phyloP scores from a whole-genome alignment of 2,113 vertebrate species.

The Asarcornis scutulata region DNA sequence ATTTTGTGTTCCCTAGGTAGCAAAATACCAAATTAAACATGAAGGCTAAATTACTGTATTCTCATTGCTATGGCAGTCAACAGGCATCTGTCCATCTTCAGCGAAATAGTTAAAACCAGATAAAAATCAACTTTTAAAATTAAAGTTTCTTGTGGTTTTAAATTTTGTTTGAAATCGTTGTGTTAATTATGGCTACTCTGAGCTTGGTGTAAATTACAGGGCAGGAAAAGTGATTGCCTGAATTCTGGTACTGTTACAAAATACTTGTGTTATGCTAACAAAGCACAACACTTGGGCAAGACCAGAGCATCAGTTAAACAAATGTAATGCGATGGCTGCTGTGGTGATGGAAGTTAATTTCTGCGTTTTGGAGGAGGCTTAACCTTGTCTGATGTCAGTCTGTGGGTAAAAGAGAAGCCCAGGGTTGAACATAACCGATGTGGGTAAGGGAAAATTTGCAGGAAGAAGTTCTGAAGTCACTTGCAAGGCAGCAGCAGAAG shows the following conservation, averaged over 20 bases:
- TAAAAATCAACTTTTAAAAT: neutral
- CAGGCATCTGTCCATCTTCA: neutral
- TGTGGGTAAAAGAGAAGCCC: neutral
- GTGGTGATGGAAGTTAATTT: neutral
- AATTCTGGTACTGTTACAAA: neutral
- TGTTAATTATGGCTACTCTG: neutral
- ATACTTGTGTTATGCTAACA: neutral
- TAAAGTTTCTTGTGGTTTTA: conserved; percentile 5
- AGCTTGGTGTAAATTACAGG: neutral
- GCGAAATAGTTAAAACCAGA: neutral
- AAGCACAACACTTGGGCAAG: neutral
- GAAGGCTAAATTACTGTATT: neutral
- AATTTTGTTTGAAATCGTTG: neutral
- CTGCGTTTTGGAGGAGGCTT: neutral
- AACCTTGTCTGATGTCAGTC: neutral
- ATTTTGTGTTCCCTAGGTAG: neutral
- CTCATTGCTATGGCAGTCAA: neutral
- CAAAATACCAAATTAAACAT: neutral
- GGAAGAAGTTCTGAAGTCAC: neutral
- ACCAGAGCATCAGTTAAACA: neutral
- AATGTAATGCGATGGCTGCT: neutral
- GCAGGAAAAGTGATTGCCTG: neutral
- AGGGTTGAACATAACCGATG: accelerated
- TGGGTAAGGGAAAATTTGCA: neutral
- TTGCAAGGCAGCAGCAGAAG: neutral